These are phyloP conservation scores for Cynaeus angustus DNA, from an alignment of 2,888 invertebrate genomes.

Conservation along the genomic window DNA sequence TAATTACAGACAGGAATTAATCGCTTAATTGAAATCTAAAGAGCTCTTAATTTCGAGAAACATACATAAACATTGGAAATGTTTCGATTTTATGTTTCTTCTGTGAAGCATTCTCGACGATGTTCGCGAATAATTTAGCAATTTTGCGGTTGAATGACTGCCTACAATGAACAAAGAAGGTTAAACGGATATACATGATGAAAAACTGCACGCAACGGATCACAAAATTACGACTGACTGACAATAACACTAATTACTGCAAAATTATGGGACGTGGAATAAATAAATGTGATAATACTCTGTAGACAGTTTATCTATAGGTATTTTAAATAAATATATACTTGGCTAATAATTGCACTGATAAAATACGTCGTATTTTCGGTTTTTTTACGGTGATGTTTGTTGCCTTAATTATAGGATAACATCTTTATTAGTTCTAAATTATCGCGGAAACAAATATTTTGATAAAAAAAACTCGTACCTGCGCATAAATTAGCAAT, in stretches of 20 bases:
- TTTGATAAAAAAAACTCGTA: constrained; percentile 32
- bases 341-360: constrained; percentile 1
- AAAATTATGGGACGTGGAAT: constrained; percentile 16
- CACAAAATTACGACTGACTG: constrained; percentile 17
- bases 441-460: constrained; percentile 40
- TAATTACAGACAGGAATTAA: constrained; percentile 30
- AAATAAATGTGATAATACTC: constrained; percentile 17
- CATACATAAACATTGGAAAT: constrained; percentile 12
- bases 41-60: constrained; percentile 6
- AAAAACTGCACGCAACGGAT: constrained; percentile 44
- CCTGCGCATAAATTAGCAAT: constrained; percentile 24
- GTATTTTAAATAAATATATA: constrained; percentile 20
- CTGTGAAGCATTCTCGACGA: constrained; percentile 1
- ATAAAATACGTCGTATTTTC: constrained; percentile 25
- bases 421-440: constrained; percentile 39
- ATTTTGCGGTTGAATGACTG: constrained; percentile 49
- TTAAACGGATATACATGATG: constrained; percentile 47
- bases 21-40: constrained; percentile 23
- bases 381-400: constrained; percentile 20
- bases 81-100: constrained; percentile 8
- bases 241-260: constrained; percentile 28
- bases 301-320: constrained; percentile 19
- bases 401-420: constrained; percentile 29
- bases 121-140: constrained; percentile 46
- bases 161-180: constrained; percentile 50